Evolutionary conservation across 2,888 invertebrate species (phyloP).

Genomic region (Autographa gamma): DNA sequence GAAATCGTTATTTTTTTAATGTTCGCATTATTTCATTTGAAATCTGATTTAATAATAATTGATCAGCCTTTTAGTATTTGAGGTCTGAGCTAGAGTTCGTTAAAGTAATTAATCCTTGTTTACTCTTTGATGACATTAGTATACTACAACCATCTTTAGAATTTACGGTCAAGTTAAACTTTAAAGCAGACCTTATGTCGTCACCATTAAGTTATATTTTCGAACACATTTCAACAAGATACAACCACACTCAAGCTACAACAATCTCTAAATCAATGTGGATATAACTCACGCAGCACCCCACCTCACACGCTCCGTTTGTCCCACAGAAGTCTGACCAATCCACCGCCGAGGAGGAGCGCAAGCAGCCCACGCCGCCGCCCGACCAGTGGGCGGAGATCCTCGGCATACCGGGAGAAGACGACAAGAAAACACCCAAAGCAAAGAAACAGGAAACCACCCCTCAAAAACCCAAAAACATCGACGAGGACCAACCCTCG

Average conservation of each 20-base stretch:
- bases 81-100: too few relatives aligned
- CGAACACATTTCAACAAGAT: not conserved
- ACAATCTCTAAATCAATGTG: slow-evolving; percentile 39
- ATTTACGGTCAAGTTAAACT: too few relatives aligned
- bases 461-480: slow-evolving; percentile 57
- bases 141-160: too few relatives aligned
- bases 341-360: slow-evolving; percentile 71
- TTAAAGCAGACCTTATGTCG: too few relatives aligned
- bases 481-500: slow-evolving; percentile 70
- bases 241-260: slow-evolving; percentile 1
- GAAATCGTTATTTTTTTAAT: too few relatives aligned
- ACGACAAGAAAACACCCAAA: slow-evolving; percentile 46
- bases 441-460: slow-evolving; percentile 39
- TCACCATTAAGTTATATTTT: too few relatives aligned
- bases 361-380: slow-evolving; percentile 83
- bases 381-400: slow-evolving; percentile 87
- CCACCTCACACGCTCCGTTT: slow-evolving; percentile 55
- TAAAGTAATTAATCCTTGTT: too few relatives aligned
- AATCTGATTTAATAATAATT: too few relatives aligned
- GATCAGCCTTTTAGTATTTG: too few relatives aligned
- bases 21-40: too few relatives aligned
- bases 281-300: slow-evolving; percentile 25
- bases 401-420: slow-evolving; percentile 82
- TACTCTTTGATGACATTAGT: too few relatives aligned
- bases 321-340: slow-evolving; percentile 53